These are phyloP conservation scores for Colletes latitarsis DNA, from an alignment of 1,140 invertebrate species.

Conservation along the genomic window DNA sequence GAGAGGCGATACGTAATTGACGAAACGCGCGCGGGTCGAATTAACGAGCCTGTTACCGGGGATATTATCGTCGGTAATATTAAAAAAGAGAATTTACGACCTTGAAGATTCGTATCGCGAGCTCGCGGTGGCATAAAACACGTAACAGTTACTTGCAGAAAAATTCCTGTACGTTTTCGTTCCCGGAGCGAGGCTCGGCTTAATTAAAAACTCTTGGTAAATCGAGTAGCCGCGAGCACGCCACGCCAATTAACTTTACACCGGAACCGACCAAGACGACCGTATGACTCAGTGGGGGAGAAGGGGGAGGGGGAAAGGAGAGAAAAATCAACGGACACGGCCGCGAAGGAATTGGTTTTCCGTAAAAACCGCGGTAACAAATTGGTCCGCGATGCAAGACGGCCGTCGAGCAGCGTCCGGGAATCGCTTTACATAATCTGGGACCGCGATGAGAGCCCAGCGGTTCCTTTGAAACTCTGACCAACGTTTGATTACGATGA, in stretches of 20 bases:
- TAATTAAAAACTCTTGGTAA: constrained; percentile 43
- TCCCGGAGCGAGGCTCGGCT: background rate
- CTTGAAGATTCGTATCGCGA: constrained; percentile 1
- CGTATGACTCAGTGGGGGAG: background rate
- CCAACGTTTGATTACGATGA: background rate
- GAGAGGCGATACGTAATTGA: background rate
- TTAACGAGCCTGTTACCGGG: background rate
- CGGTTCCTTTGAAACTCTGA: background rate
- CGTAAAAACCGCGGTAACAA: constrained; percentile 16
- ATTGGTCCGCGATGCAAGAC: constrained; percentile 9
- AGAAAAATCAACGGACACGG: constrained; percentile 4
- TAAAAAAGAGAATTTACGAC: constrained; percentile 23
- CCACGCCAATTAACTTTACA: constrained; percentile 44
- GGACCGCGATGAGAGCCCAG: background rate
- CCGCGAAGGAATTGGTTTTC: background rate
- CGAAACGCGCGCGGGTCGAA: background rate
- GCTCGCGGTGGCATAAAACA: background rate
- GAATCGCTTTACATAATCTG: constrained; percentile 7
- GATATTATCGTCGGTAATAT: background rate
- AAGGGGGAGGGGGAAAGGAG: background rate
- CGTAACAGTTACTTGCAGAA: constrained; percentile 21
- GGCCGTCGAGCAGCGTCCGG: background rate
- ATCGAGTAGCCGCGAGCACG: constrained; percentile 21
- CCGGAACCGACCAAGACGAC: constrained; percentile 1
- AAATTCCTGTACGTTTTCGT: constrained; percentile 13